Conservation (phyloP, 2,888 invertebrate species). For the Hipparchia semele region DNA sequence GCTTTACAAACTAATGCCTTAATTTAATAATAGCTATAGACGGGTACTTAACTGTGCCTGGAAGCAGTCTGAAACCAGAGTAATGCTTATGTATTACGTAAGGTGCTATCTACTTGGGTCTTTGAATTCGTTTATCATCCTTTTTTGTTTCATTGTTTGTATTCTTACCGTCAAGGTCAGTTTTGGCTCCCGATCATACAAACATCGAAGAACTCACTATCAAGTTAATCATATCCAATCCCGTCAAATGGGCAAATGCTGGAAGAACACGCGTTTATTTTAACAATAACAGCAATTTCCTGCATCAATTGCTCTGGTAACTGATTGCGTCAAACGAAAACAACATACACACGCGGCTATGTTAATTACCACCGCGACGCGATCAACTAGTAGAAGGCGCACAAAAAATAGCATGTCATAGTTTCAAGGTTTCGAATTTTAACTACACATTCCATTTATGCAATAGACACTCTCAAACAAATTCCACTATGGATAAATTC, state of each 20-base stretch:
- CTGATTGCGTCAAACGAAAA: constrained; percentile 52
- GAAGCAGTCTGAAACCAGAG: constrained; percentile 10
- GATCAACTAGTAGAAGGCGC: constrained; percentile 51
- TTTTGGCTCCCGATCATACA: constrained; percentile 64
- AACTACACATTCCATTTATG: constrained; percentile 74
- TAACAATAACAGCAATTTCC: constrained; percentile 57
- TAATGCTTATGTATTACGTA: constrained; percentile 12
- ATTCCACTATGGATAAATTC: constrained; percentile 22
- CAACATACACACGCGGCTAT: constrained; percentile 54
- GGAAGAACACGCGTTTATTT: constrained; percentile 43
- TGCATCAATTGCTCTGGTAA: constrained; percentile 57
- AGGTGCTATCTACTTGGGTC: neutral
- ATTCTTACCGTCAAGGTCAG: constrained; percentile 72
- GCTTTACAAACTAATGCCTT: neutral
- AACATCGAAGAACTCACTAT: constrained; percentile 68
- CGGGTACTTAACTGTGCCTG: too few relatives aligned
- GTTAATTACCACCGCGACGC: constrained; percentile 55
- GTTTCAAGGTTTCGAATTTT: constrained; percentile 66
- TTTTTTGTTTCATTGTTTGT: constrained; percentile 39
- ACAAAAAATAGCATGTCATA: constrained; percentile 56
- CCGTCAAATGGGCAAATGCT: constrained; percentile 50
- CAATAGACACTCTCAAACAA: constrained; percentile 37
- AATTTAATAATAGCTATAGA: neutral
- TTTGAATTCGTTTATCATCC: constrained; percentile 24
- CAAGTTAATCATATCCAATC: constrained; percentile 65